phyloP scores from a whole-genome alignment of 2,888 invertebrate species.

The Protonemura montana region DNA sequence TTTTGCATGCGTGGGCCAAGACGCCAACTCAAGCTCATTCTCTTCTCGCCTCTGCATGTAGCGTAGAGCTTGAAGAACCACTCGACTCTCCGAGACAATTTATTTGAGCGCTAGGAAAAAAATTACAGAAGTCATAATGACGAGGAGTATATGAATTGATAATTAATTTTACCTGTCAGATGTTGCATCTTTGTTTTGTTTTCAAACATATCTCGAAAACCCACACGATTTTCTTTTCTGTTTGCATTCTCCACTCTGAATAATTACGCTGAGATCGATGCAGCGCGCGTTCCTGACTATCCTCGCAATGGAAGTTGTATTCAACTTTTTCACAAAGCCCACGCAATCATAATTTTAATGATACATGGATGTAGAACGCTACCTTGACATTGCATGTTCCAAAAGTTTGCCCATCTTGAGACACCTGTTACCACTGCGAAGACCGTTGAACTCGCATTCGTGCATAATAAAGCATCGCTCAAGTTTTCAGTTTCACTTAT shows the following conservation, averaged over 20 bases:
- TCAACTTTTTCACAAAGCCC: slow-evolving; percentile 7
- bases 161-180: slow-evolving; percentile 26
- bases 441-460: slow-evolving; percentile 26
- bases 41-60: background rate
- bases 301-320: background rate
- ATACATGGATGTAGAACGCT: slow-evolving; percentile 33
- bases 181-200: slow-evolving; percentile 7
- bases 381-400: slow-evolving; percentile 22
- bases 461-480: slow-evolving; percentile 18
- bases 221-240: background rate
- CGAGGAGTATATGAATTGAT: slow-evolving; percentile 27
- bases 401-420: slow-evolving; percentile 7
- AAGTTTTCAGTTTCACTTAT: slow-evolving; percentile 21
- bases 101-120: slow-evolving; percentile 3
- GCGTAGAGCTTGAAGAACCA: background rate
- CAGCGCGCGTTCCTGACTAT: background rate
- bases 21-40: background rate
- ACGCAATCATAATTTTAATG: slow-evolving; percentile 12
- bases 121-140: slow-evolving; percentile 32
- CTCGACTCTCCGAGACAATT: slow-evolving; percentile 24
- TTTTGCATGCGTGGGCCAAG: slow-evolving; percentile 22
- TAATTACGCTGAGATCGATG: background rate
- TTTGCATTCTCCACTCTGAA: background rate
- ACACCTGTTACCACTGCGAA: slow-evolving; percentile 18
- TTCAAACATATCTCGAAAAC: background rate